These are phyloP conservation scores for Andricus curvator DNA, from an alignment of 2,888 invertebrate genomes.

Conservation along the genomic window DNA sequence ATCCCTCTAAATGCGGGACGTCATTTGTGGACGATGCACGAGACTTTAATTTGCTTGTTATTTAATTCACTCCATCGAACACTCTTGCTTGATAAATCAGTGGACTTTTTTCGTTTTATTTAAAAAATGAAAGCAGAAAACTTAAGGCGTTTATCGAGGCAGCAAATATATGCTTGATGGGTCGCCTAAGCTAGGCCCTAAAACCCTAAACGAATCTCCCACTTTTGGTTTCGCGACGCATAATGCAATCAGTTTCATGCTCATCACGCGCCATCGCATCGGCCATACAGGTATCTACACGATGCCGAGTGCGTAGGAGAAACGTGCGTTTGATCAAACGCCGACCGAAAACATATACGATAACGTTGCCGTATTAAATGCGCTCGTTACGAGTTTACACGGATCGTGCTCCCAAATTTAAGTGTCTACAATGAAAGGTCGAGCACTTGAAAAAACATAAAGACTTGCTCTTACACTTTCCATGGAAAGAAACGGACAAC, in stretches of 20 bases:
- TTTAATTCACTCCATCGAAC: not conserved
- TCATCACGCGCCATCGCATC: slow-evolving; percentile 63
- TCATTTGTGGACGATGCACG: too few relatives aligned
- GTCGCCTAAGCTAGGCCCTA: not conserved
- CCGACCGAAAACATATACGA: slow-evolving; percentile 65
- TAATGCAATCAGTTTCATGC: slow-evolving; percentile 62
- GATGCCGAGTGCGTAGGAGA: slow-evolving; percentile 76
- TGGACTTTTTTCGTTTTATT: not conserved
- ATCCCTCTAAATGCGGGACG: too few relatives aligned
- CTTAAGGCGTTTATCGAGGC: not conserved
- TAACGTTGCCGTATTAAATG: slow-evolving; percentile 58
- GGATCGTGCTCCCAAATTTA: slow-evolving; percentile 56
- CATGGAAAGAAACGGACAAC: slow-evolving; percentile 25
- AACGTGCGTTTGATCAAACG: slow-evolving; percentile 77
- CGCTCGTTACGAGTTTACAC: slow-evolving; percentile 56
- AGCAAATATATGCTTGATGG: not conserved
- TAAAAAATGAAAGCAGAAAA: not conserved
- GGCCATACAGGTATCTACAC: slow-evolving; percentile 54
- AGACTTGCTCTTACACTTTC: slow-evolving; percentile 24
- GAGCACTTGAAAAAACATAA: slow-evolving; percentile 39
- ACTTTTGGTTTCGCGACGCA: slow-evolving; percentile 50
- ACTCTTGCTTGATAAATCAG: not conserved
- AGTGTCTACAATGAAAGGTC: slow-evolving; percentile 50
- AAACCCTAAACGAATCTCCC: slow-evolving; percentile 54
- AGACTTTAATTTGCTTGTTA: not conserved